Conservation (phyloP, 2,888 invertebrate genomes). For the Pyrrhia umbra region DNA sequence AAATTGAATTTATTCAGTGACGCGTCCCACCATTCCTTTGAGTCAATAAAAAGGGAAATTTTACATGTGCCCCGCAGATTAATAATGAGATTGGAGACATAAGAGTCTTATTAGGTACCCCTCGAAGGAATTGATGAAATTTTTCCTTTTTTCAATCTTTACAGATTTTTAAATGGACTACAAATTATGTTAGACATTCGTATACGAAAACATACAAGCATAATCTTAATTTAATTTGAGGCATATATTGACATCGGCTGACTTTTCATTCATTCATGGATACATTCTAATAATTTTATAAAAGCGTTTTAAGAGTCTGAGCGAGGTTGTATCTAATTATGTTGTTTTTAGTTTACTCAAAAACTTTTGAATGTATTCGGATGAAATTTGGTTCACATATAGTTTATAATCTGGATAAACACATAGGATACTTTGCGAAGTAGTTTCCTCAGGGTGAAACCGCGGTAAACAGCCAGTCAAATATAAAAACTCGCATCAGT, state of each 20-base stretch:
- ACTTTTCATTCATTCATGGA: too few species aligned
- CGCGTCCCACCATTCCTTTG: slow-evolving; percentile 55
- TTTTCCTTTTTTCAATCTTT: slow-evolving; percentile 45
- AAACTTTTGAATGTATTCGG: too few species aligned
- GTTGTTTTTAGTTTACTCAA: too few species aligned
- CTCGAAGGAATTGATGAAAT: slow-evolving; percentile 49
- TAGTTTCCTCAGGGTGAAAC: too few species aligned
- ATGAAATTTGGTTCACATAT: too few species aligned
- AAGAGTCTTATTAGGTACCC: slow-evolving; percentile 60
- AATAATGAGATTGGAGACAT: slow-evolving; percentile 65
- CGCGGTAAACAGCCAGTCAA: too few species aligned
- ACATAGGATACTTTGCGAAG: too few species aligned
- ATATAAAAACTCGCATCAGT: not conserved
- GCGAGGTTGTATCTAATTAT: too few species aligned
- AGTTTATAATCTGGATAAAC: too few species aligned
- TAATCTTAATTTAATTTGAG: not conserved
- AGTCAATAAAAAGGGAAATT: slow-evolving; percentile 60
- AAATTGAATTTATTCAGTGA: slow-evolving; percentile 67
- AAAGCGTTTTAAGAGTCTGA: too few species aligned
- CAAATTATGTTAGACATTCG: slow-evolving; percentile 1
- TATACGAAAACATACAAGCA: not conserved
- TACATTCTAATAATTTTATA: too few species aligned
- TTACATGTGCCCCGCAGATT: slow-evolving; percentile 63
- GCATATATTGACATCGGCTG: too few species aligned
- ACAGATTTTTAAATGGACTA: not conserved